phyloP scores from a whole-genome alignment of 2,113 vertebrate genomes.

The Rhegmatorhina hoffmannsi region DNA sequence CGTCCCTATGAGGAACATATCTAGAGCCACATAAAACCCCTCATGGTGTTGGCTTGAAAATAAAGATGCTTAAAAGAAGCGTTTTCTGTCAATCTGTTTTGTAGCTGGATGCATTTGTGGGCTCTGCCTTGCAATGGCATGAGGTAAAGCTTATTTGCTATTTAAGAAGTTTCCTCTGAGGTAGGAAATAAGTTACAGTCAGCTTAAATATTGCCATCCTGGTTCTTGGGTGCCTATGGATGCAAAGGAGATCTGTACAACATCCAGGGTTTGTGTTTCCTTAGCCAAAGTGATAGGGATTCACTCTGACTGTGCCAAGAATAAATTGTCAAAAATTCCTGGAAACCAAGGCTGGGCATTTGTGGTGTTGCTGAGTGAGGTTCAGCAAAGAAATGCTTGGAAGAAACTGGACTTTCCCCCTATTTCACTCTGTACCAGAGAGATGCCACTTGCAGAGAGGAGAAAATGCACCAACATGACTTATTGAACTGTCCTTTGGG shows the following conservation, averaged over 20 bases:
- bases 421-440: rapidly evolving
- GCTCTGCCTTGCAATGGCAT: rapidly evolving
- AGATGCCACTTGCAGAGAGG: neutral
- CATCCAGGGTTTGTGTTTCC: neutral
- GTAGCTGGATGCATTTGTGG: rapidly evolving
- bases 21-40: neutral
- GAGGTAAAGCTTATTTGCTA: rapidly evolving
- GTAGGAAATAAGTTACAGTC: neutral
- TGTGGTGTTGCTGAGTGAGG: neutral
- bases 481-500: neutral
- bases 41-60: rapidly evolving
- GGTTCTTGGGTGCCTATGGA: neutral
- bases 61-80: neutral
- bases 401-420: neutral
- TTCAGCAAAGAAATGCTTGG: rapidly evolving
- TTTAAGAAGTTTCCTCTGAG: neutral
- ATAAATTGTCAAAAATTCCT: neutral
- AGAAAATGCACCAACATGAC: rapidly evolving
- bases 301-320: rapidly evolving
- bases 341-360: neutral
- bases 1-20: rapidly evolving
- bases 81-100: neutral
- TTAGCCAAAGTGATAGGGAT: neutral
- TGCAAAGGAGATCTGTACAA: rapidly evolving
- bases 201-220: rapidly evolving